phyloP scores from a whole-genome alignment of 64 coral and sea anemone genomes.

The Cladopsammia gracilis region DNA sequence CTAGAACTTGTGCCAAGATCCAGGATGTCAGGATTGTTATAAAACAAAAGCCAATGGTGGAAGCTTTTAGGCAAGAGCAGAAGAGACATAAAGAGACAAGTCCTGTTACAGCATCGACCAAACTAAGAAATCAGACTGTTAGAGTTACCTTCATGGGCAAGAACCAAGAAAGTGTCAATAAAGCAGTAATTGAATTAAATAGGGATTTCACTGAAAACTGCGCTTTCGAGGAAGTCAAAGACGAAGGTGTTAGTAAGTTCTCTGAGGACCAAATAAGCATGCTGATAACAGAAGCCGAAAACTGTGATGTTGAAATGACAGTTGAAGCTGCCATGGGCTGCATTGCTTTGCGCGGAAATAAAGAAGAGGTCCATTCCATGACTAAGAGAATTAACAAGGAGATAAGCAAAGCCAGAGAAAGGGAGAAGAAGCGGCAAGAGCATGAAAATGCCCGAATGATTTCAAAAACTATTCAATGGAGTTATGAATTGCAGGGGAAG shows the following conservation, averaged over 20 bases:
- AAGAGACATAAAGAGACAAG: neutral
- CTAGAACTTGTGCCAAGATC: neutral
- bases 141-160: neutral
- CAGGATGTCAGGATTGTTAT: neutral
- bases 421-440: neutral
- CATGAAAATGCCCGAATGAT: slow-evolving; percentile 35
- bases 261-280: neutral
- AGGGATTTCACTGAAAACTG: neutral
- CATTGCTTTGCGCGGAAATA: neutral
- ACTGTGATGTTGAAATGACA: slow-evolving; percentile 11
- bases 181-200: neutral
- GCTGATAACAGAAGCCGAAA: neutral
- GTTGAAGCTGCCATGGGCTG: neutral
- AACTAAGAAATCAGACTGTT: neutral
- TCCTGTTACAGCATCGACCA: neutral
- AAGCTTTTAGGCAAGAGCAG: neutral
- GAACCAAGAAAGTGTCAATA: neutral
- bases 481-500: neutral
- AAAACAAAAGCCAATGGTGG: neutral
- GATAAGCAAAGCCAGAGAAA: slow-evolving; percentile 6
- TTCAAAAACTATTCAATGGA: slow-evolving; percentile 41
- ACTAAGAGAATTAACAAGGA: neutral
- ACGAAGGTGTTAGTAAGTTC: slow-evolving; percentile 8
- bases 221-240: slow-evolving; percentile 1
- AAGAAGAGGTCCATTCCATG: neutral